Base-by-base conservation (phyloP, 1,140 invertebrate species). In the Halesus radiatus region DNA sequence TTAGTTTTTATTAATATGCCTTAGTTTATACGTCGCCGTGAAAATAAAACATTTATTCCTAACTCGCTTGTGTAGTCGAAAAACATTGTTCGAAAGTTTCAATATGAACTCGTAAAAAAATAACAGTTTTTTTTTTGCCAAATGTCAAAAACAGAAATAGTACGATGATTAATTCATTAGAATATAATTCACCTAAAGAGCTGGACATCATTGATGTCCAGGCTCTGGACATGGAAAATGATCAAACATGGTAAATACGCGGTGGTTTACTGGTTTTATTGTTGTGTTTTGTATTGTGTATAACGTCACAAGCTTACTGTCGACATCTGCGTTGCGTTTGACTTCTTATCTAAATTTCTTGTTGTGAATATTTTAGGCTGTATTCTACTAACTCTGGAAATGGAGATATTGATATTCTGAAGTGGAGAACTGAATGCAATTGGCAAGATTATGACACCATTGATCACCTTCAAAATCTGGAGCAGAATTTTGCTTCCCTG, bases 81-180 rank as follows among this genome's bases (percentile, higher is more conserved):
- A 64, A 78, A 68, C 29, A 52, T 56, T 22, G 68, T 79, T 60
- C 23, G 45, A 79, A 79, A 79, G 50, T 64, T 79, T 64, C 70
- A 75, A 79, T 79, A 75, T 79, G 78, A 73, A 64, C 66, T 73
- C 15, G 16, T 79, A 50, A 79, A 79, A 73, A 64, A 79, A 74
- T 76, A 80, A 60, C 73, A 70, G 62, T 76, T 76, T 80, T 80
- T 79, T n/a, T 74, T 64, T 75, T 81, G 75, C 80, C 80, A 81
- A 81, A 81, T 81, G 80, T 81, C 80, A 81, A 80, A 53, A 78
- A 74, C 74, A 78, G 75, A 78, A 81, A 78, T 81, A 78, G 75
- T 54, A 64, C 50, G 64, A 81, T 81, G 80, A 81, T 75, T 66
- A 81, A 81, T 78, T 73, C 76, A 53, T 56, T 73, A 16, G 75